These are phyloP conservation scores for Parthenolecanium corni DNA, from an alignment of 2,888 invertebrate genomes.

Conservation along the genomic window DNA sequence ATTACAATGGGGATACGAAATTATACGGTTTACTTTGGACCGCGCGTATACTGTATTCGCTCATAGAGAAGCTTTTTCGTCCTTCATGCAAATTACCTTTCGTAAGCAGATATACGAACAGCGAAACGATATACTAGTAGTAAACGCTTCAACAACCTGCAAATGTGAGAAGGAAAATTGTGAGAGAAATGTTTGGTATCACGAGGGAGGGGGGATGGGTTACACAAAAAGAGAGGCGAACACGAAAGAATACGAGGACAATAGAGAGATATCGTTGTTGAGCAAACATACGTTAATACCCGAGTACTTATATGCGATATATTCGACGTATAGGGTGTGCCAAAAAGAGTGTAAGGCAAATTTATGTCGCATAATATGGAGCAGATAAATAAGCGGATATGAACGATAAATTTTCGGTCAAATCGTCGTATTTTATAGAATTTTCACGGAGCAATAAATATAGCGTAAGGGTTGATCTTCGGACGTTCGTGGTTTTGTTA, in stretches of 20 bases:
- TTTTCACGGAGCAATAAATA: too few species aligned
- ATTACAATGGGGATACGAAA: background rate
- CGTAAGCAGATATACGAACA: background rate
- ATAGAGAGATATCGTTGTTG: background rate
- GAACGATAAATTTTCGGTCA: too few species aligned
- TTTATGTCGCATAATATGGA: too few species aligned
- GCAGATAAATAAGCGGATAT: too few species aligned
- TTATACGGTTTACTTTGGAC: constrained; percentile 17
- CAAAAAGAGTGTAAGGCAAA: too few species aligned
- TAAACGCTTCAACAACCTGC: constrained; percentile 16
- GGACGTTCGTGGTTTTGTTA: too few species aligned
- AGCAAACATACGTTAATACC: background rate
- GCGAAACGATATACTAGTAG: constrained; percentile 12
- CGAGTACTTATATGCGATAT: background rate
- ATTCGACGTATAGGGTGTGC: background rate
- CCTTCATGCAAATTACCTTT: constrained; percentile 22
- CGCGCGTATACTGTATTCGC: background rate
- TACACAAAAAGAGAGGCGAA: too few species aligned
- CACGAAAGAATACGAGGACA: background rate
- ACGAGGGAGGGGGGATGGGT: too few species aligned
- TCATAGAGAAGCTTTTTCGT: background rate
- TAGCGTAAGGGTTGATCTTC: too few species aligned
- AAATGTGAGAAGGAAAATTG: background rate
- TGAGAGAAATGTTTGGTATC: too few species aligned
- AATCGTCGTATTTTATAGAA: too few species aligned